A percentile compares a stretch with the other conserved stretches of the same genome.
These are phyloP conservation scores for Colistium nudipinnis DNA, from an alignment of 2,113 vertebrate genomes.

Conservation along the genomic window DNA sequence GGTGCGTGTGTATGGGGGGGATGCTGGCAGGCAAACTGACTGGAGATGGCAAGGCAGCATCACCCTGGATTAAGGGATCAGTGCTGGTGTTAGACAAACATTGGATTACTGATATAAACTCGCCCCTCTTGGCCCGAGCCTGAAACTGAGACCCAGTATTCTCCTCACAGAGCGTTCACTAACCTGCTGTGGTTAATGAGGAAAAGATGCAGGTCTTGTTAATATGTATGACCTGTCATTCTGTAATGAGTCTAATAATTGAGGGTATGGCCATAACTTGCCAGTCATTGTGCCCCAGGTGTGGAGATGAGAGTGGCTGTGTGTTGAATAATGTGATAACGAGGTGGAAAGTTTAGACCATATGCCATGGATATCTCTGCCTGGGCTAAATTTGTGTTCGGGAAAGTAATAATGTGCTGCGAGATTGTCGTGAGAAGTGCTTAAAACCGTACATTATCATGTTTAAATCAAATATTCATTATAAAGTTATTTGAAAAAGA, in stretches of 20 bases:
- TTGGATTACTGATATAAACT: constrained; percentile 78
- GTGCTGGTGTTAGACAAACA: constrained; percentile 74
- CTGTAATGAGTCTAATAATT: constrained; percentile 55
- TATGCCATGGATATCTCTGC: constrained; percentile 10
- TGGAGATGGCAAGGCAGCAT: constrained; percentile 54
- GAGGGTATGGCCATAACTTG: constrained; percentile 36
- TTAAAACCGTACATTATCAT: not conserved
- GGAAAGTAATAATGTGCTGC: not conserved
- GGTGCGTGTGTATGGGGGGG: not conserved
- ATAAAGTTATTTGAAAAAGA: not conserved
- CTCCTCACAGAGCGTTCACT: constrained; percentile 1
- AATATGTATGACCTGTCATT: constrained; percentile 36
- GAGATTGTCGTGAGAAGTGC: not conserved
- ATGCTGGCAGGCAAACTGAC: constrained; percentile 44
- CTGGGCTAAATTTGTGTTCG: constrained; percentile 17
- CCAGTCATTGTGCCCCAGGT: constrained; percentile 47
- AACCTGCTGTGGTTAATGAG: constrained; percentile 50
- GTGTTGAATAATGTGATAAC: constrained; percentile 52
- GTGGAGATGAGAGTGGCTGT: constrained; percentile 24
- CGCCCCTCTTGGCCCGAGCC: constrained; percentile 36
- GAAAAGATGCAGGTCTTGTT: not conserved
- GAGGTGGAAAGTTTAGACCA: constrained; percentile 13
- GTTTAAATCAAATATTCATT: not conserved
- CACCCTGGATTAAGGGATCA: constrained; percentile 76
- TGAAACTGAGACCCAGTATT: constrained; percentile 40